Evolutionary conservation across 2,797 vertebrate genomes (phyloP), one percentile per base, ranked within the genome.

Genomic region (Neosilurus hyrtlii): DNA sequence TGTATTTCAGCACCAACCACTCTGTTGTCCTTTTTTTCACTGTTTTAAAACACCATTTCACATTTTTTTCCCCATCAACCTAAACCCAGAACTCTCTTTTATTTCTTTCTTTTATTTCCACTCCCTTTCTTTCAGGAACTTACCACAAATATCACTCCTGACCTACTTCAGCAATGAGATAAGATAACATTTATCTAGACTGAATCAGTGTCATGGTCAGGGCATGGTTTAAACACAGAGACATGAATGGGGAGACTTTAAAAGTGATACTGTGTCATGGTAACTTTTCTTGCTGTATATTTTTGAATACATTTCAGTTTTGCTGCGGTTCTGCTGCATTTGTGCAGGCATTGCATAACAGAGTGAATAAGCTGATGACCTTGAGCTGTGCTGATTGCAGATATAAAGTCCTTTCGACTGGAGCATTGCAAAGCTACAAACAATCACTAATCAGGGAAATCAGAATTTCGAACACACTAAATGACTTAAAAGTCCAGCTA

Each of bases 1-100:
- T 80, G 74, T 9, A 37, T 84, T 87, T 88, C 83, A 86, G 89
- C 66, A 84, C 86, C 83, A 83, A 87, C 88, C 84, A 83, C 85
- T 89, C 72, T 84, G 11, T 68, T 51, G 54, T 68, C 71, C 24
- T 66, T 68, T 51, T 2, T 30, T 52, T 4, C 9, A 4, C 74
- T 59, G 52, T 54, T 30, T 83, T 71, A 52, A 51, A 78, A 78
- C 56, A n/a, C 15, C 61, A 16, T 37, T 54, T 73, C 56, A 26
- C 14, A 49, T 63, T 54, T 22, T 4, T 59, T 20, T 20, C 0
- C 62, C 35, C 5, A 59, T 35, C 15, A 26, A 18, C 22, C 15
- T 43, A 24, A 59, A 43, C 3, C 52, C 24, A 57, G 62, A 82
- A 76, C 10, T 35, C n/a, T 54, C 62, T 76, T 57, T 76, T 72